phyloP scores from a whole-genome alignment of 2,888 invertebrate genomes.

The Limnephilus marmoratus region DNA sequence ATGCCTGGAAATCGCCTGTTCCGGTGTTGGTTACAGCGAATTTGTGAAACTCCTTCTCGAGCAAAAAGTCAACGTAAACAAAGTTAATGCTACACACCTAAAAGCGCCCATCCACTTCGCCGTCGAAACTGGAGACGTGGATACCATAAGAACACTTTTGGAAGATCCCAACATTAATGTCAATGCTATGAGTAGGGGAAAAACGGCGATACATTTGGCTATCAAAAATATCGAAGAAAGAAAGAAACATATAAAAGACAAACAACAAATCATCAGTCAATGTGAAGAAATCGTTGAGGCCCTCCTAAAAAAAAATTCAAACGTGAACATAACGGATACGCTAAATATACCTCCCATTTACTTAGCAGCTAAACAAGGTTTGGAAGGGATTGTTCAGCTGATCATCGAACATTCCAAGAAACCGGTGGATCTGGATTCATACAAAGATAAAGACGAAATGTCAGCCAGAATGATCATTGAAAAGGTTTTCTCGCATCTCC shows the following conservation, averaged over 20 bases:
- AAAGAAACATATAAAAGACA: constrained; percentile 69
- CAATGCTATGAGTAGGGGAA: constrained; percentile 75
- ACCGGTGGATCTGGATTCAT: constrained; percentile 78
- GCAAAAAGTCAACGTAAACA: constrained; percentile 80
- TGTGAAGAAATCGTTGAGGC: constrained; percentile 76
- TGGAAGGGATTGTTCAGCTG: constrained; percentile 75
- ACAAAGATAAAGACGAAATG: constrained; percentile 76
- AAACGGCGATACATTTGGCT: constrained; percentile 76
- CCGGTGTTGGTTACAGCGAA: constrained; percentile 74
- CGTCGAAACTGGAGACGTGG: constrained; percentile 76
- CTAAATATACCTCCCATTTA: constrained; percentile 79
- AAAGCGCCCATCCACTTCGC: constrained; percentile 83
- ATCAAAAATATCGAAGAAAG: constrained; percentile 72
- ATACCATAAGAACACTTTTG: constrained; percentile 74
- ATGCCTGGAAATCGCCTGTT: constrained; percentile 79
- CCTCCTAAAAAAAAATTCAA: constrained; percentile 77
- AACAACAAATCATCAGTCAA: constrained; percentile 72
- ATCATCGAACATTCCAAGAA: constrained; percentile 76
- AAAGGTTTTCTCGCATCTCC: constrained; percentile 76
- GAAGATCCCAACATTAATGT: constrained; percentile 75
- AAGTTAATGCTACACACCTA: constrained; percentile 76
- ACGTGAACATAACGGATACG: constrained; percentile 77
- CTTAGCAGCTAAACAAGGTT: constrained; percentile 78
- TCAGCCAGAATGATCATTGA: constrained; percentile 78
- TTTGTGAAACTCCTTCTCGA: constrained; percentile 79